phyloP scores from a whole-genome alignment of 2,113 vertebrate species.

The Casuarius casuarius region DNA sequence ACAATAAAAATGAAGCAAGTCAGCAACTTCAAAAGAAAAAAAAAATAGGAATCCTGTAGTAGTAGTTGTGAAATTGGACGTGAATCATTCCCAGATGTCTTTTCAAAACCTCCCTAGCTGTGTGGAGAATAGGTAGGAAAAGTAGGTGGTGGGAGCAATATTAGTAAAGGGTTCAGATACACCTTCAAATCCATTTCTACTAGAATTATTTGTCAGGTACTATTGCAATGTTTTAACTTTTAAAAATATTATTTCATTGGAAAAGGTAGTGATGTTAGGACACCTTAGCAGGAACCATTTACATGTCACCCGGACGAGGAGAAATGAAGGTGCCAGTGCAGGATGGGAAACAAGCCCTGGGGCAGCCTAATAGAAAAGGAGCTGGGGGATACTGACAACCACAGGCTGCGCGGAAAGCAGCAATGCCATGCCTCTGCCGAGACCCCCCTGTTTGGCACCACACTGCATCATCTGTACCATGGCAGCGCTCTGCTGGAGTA shows the following conservation, averaged over 20 bases:
- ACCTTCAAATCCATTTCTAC: neutral
- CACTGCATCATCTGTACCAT: neutral
- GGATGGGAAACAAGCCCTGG: neutral
- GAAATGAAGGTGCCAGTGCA: neutral
- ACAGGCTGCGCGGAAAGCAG: neutral
- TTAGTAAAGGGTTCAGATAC: neutral
- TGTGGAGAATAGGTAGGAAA: neutral
- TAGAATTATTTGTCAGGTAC: neutral
- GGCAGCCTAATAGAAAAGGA: neutral
- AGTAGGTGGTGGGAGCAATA: neutral
- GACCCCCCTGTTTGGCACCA: neutral
- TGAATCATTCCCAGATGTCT: neutral
- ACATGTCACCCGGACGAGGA: neutral
- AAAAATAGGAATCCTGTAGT: neutral
- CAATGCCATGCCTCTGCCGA: rapidly evolving
- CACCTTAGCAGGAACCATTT: neutral
- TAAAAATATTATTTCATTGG: neutral
- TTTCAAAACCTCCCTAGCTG: neutral
- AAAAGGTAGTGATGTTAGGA: neutral
- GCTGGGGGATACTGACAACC: neutral
- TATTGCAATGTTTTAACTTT: neutral
- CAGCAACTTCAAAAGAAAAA: neutral
- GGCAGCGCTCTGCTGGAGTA: neutral
- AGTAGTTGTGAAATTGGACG: neutral
- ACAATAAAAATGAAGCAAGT: neutral